These are phyloP conservation scores for Moxostoma hubbsi DNA, from an alignment of 2,797 vertebrate species.

Conservation along the genomic window DNA sequence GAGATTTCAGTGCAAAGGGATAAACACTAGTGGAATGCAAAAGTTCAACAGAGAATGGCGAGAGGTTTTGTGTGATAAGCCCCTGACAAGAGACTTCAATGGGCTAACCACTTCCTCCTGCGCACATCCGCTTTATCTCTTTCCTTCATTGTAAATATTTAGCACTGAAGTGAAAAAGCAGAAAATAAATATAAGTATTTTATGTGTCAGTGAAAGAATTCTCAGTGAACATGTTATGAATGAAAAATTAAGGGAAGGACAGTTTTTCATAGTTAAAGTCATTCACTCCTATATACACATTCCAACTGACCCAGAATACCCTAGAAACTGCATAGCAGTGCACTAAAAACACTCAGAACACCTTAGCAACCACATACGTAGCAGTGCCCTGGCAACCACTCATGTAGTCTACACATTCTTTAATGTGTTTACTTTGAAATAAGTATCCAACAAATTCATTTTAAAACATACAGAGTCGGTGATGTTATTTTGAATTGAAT, in stretches of 20 bases:
- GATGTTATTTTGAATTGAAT: no score
- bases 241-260: conserved; percentile 13
- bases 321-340: no score
- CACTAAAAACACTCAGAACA: no score
- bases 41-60: conserved; percentile 38
- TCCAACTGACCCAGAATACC: no score
- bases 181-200: conserved; percentile 10
- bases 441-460: no score
- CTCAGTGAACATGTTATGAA: conserved; percentile 13
- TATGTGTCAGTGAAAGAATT: neutral
- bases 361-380: no score
- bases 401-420: no score
- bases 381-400: no score
- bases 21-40: conserved; percentile 32
- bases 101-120: conserved; percentile 64
- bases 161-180: conserved; percentile 2
- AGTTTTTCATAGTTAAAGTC: neutral
- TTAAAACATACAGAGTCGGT: no score
- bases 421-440: no score
- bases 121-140: conserved; percentile 60
- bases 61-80: conserved; percentile 54
- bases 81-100: conserved; percentile 58
- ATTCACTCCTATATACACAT: neutral
- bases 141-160: conserved; percentile 30
- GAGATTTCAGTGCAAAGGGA: conserved; percentile 32